A percentile compares a stretch with the other conserved stretches of the same genome.
Conservation (phyloP, 2,888 invertebrate genomes). For the Phengaris arion region DNA sequence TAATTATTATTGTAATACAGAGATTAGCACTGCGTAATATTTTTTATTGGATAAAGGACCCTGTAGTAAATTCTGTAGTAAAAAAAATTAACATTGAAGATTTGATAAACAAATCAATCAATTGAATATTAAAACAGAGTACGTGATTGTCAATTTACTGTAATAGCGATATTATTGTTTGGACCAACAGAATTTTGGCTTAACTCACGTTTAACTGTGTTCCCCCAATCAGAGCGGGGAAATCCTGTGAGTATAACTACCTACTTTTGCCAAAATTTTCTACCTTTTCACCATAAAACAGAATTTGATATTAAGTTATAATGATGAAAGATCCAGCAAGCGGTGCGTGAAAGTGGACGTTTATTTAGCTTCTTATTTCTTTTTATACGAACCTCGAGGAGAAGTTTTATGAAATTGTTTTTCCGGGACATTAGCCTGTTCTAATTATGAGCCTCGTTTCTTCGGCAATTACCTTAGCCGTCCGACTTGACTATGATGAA, state of each 20-base stretch:
- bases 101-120: too few relatives aligned
- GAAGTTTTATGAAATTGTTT: conserved; percentile 79
- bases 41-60: too few relatives aligned
- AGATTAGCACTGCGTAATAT: too few relatives aligned
- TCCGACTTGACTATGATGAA: conserved; percentile 73
- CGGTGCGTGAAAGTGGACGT: conserved; percentile 65
- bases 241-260: neutral
- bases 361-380: conserved; percentile 73
- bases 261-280: conserved; percentile 27
- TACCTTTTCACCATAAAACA: conserved; percentile 19
- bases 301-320: conserved; percentile 17
- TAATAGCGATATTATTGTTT: too few relatives aligned
- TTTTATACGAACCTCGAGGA: conserved; percentile 64
- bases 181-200: too few relatives aligned
- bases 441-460: conserved; percentile 69
- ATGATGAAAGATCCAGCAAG: conserved; percentile 37
- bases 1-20: too few relatives aligned
- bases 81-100: too few relatives aligned
- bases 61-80: too few relatives aligned
- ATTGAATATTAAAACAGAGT: too few relatives aligned
- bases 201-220: too few relatives aligned
- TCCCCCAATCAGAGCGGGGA: too few relatives aligned
- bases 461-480: conserved; percentile 71
- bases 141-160: too few relatives aligned
- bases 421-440: conserved; percentile 73